Evolutionary conservation across 2,797 vertebrate species (phyloP).

Genomic region (Microtus californicus): DNA sequence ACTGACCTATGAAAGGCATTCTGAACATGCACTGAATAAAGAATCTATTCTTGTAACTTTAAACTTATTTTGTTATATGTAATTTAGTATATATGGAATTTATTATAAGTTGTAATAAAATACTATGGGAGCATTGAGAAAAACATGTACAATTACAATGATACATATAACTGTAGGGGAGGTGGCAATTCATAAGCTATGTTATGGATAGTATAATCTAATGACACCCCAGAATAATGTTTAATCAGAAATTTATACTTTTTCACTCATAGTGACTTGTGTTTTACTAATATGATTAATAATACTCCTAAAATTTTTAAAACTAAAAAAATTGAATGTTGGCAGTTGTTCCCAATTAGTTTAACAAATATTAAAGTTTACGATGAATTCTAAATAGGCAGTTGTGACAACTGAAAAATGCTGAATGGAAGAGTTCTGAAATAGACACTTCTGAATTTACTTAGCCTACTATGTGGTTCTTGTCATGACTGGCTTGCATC

Average conservation of each 20-base stretch:
- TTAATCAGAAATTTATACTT: constrained; percentile 29
- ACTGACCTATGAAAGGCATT: constrained; percentile 13
- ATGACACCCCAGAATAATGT: constrained; percentile 11
- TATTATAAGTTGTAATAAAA: constrained; percentile 33
- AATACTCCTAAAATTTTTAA: constrained; percentile 9
- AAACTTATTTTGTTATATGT: constrained; percentile 38
- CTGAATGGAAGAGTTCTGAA: not conserved
- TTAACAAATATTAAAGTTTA: constrained; percentile 36
- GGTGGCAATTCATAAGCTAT: constrained; percentile 1
- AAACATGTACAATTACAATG: constrained; percentile 20
- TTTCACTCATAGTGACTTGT: not conserved
- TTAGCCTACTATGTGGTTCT: not conserved
- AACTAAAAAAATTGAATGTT: constrained; percentile 9
- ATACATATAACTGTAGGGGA: not conserved
- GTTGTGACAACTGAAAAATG: not conserved
- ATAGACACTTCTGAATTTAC: not conserved
- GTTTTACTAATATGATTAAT: not conserved
- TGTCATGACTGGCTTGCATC: not conserved
- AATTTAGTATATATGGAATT: constrained; percentile 5
- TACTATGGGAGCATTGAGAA: constrained; percentile 10
- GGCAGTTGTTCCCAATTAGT: not conserved
- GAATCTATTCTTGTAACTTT: constrained; percentile 31
- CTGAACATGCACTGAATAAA: constrained; percentile 20
- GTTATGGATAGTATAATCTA: constrained; percentile 39
- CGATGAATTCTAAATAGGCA: not conserved